These are phyloP conservation scores for Drosophila neocordata DNA, from an alignment of 1,140 invertebrate species.

Conservation along the genomic window DNA sequence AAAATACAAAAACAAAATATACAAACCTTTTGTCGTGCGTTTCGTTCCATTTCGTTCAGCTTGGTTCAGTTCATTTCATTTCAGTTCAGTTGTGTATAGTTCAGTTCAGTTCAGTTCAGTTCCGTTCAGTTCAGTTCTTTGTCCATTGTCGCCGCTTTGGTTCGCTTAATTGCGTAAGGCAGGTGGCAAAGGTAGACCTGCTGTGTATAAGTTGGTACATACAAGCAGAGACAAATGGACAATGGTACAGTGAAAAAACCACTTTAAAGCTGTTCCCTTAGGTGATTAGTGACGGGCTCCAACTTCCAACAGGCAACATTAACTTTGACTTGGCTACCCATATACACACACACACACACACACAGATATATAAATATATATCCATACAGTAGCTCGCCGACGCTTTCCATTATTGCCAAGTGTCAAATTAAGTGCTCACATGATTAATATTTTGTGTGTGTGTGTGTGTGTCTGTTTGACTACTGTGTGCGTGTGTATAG, in stretches of 20 bases:
- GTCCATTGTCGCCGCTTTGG: constrained; percentile 42
- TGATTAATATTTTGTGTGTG: constrained; percentile 74
- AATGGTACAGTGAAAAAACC: constrained; percentile 49
- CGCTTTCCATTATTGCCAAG: constrained; percentile 77
- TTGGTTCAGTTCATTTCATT: constrained; percentile 14
- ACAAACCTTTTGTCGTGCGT: constrained; percentile 64
- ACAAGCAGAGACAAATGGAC: constrained; percentile 11
- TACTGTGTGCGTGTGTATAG: too few relatives aligned
- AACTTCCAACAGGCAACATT: neutral
- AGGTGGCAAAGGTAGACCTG: constrained; percentile 55
- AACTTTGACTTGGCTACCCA: neutral
- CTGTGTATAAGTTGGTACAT: constrained; percentile 66
- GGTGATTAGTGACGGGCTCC: constrained; percentile 73
- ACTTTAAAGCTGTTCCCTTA: constrained; percentile 77
- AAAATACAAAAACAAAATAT: constrained; percentile 3
- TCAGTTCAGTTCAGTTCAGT: constrained; percentile 11
- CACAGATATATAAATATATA: neutral
- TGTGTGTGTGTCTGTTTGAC: constrained; percentile 23
- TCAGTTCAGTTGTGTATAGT: neutral
- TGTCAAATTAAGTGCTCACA: constrained; percentile 79
- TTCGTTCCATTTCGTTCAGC: constrained; percentile 19
- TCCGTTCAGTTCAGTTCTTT: constrained; percentile 1
- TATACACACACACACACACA: neutral
- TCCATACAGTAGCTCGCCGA: constrained; percentile 41
- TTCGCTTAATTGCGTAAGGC: constrained; percentile 79